Evolutionary conservation across 2,888 invertebrate species (phyloP).

Genomic region (Eurytoma californica): DNA sequence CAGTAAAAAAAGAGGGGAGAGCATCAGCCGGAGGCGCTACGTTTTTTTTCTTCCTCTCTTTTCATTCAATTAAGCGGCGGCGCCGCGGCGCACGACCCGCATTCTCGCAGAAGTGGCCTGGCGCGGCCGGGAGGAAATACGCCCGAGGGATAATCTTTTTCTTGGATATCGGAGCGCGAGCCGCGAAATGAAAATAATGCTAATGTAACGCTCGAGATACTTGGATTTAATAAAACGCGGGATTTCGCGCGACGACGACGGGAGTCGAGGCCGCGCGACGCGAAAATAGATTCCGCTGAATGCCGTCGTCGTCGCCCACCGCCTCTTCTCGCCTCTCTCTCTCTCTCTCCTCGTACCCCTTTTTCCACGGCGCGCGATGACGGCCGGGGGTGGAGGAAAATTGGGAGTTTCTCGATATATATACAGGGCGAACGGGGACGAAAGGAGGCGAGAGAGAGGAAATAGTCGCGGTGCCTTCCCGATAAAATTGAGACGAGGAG

Average conservation of each 20-base stretch:
- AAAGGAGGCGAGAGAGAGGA: constrained; percentile 21
- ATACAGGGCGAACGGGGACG: background rate
- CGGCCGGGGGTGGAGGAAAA: constrained; percentile 32
- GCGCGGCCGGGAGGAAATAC: background rate
- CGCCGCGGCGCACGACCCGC: too few species aligned
- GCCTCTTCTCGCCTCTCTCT: background rate
- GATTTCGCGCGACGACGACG: constrained; percentile 35
- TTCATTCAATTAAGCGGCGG: too few species aligned
- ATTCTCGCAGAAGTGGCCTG: too few species aligned
- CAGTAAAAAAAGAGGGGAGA: background rate
- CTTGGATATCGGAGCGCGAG: constrained; percentile 19
- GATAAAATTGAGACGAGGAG: constrained; percentile 65
- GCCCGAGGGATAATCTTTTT: constrained; percentile 38
- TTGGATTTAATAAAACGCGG: constrained; percentile 56
- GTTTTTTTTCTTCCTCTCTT: too few species aligned
- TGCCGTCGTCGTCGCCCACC: constrained; percentile 38
- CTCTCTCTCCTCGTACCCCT: background rate
- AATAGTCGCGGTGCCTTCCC: constrained; percentile 43
- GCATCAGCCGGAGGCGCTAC: background rate
- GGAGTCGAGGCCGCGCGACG: constrained; percentile 28
- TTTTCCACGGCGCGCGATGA: background rate
- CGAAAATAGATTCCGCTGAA: constrained; percentile 48
- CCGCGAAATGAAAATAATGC: constrained; percentile 57
- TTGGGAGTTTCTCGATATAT: constrained; percentile 47
- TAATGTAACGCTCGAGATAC: constrained; percentile 56